These are phyloP conservation scores for Melinaea menophilus DNA, from an alignment of 2,888 invertebrate species.

Conservation along the genomic window DNA sequence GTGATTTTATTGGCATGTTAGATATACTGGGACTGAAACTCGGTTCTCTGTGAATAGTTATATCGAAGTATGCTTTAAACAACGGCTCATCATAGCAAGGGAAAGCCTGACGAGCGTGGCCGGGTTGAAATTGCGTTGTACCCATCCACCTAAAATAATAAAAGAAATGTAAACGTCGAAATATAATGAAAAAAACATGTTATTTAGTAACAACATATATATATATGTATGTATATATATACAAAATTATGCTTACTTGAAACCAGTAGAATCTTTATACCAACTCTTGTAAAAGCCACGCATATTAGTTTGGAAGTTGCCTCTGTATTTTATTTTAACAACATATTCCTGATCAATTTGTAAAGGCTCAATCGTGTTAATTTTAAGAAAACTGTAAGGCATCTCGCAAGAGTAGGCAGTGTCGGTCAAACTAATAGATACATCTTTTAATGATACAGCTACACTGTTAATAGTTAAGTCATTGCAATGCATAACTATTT, in stretches of 20 bases:
- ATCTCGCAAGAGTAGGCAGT: constrained; percentile 46
- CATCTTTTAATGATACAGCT: constrained; percentile 47
- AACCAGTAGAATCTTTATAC: constrained; percentile 79
- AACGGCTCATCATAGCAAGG: constrained; percentile 93
- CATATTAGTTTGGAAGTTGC: constrained; percentile 83
- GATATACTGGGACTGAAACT: constrained; percentile 76
- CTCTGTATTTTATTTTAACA: constrained; percentile 81
- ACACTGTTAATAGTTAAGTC: constrained; percentile 55
- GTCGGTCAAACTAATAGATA: constrained; percentile 36
- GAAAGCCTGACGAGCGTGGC: constrained; percentile 88
- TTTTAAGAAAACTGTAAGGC: constrained; percentile 52
- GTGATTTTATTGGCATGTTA: constrained; percentile 80
- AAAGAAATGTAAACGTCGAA: no score
- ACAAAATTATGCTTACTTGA: constrained; percentile 51
- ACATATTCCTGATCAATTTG: constrained; percentile 68
- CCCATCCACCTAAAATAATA: constrained; percentile 80
- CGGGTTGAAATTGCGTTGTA: constrained; percentile 89
- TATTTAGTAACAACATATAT: no score
- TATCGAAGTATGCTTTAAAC: constrained; percentile 86
- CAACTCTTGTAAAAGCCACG: constrained; percentile 90
- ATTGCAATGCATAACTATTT: constrained; percentile 64
- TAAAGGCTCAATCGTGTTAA: constrained; percentile 40
- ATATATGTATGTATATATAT: no score
- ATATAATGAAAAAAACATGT: no score
- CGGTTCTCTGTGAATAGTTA: constrained; percentile 80